These are phyloP conservation scores for Cnemophilus loriae DNA, from an alignment of 2,113 vertebrate genomes.

Conservation along the genomic window DNA sequence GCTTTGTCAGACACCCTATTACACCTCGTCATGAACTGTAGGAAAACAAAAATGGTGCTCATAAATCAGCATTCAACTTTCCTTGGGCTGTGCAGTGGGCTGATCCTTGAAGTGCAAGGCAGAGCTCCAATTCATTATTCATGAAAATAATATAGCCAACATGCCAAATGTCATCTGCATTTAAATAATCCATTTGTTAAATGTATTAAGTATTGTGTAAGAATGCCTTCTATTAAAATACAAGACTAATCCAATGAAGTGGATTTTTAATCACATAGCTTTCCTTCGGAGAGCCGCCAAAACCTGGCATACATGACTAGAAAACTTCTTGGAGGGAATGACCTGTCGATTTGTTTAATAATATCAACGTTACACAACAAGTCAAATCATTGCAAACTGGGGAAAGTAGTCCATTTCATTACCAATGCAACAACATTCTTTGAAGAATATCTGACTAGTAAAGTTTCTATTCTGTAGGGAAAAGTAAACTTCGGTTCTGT, in stretches of 20 bases:
- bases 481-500: slow-evolving; percentile 75
- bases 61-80: slow-evolving; percentile 86
- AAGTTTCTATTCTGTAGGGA: slow-evolving; percentile 73
- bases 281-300: slow-evolving; percentile 60
- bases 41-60: slow-evolving; percentile 80
- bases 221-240: slow-evolving; percentile 61
- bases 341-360: slow-evolving; percentile 69
- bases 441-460: slow-evolving; percentile 71
- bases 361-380: slow-evolving; percentile 60
- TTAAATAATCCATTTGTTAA: slow-evolving; percentile 78
- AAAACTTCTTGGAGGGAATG: slow-evolving; percentile 57
- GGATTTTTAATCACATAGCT: slow-evolving; percentile 61
- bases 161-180: slow-evolving; percentile 76
- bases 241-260: slow-evolving; percentile 52
- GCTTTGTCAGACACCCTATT: slow-evolving; percentile 95
- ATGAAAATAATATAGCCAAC: slow-evolving; percentile 73
- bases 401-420: slow-evolving; percentile 62
- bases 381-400: slow-evolving; percentile 31
- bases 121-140: slow-evolving; percentile 78
- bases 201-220: slow-evolving; percentile 65
- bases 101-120: slow-evolving; percentile 70
- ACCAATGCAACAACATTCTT: slow-evolving; percentile 69
- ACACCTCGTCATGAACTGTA: slow-evolving; percentile 91
- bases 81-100: slow-evolving; percentile 68
- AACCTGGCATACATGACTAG: slow-evolving; percentile 49